Percentiles rank a stretch among this genome's conserved stretches.
These are phyloP conservation scores for Rhorus exstirpatorius DNA, from an alignment of 2,888 invertebrate species.

Conservation along the genomic window DNA sequence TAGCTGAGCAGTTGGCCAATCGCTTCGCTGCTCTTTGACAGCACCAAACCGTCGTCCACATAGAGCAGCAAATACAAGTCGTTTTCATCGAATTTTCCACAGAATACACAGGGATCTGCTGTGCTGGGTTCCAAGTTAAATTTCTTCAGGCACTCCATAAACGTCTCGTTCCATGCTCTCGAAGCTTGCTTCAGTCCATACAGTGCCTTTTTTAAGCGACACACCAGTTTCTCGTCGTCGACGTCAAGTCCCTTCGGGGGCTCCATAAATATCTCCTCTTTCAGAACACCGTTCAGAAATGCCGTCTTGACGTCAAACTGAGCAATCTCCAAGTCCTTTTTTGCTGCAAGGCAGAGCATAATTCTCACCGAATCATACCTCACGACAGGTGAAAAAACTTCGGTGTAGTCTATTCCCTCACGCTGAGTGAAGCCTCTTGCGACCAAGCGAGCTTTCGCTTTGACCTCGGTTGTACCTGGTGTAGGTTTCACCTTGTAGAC, in stretches of 20 bases:
- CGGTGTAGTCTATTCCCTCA: too few species aligned
- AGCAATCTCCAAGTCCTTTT: slow-evolving; percentile 57
- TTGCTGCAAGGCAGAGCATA: too few species aligned
- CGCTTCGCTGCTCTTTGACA: not conserved
- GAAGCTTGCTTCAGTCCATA: slow-evolving; percentile 58
- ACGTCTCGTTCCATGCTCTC: slow-evolving; percentile 22
- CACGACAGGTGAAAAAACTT: too few species aligned
- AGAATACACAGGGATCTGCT: slow-evolving; percentile 7
- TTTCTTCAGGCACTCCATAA: not conserved
- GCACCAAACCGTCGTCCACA: slow-evolving; percentile 8
- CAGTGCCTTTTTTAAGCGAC: slow-evolving; percentile 45
- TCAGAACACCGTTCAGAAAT: too few species aligned
- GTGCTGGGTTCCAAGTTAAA: not conserved
- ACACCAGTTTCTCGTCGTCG: slow-evolving; percentile 53
- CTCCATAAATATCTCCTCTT: too few species aligned
- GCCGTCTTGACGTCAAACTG: slow-evolving; percentile 64
- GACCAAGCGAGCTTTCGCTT: too few species aligned
- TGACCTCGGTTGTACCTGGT: too few species aligned
- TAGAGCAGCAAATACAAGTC: slow-evolving; percentile 2
- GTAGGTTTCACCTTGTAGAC: too few species aligned
- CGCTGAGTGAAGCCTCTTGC: too few species aligned
- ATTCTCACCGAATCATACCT: too few species aligned
- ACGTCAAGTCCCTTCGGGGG: not conserved
- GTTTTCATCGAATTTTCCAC: slow-evolving; percentile 2
- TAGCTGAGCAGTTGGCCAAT: not conserved